Percentiles rank a stretch among this genome's conserved stretches.
Conservation (phyloP, 2,888 invertebrate genomes). For the Punctoribates punctum region DNA sequence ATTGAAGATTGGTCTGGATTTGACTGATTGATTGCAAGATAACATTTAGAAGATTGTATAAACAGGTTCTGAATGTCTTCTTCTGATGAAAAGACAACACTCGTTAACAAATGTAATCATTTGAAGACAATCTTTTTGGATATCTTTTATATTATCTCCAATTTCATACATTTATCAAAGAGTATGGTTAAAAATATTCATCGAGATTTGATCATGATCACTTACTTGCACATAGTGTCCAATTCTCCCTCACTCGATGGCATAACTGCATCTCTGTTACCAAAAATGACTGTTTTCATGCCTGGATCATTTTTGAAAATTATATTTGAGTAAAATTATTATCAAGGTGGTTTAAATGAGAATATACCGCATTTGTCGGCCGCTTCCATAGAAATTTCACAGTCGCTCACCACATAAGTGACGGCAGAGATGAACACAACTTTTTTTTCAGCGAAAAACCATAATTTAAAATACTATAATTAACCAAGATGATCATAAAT, state of each 20-base stretch:
- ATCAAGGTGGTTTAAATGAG: neutral
- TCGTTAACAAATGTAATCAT: conserved; percentile 1
- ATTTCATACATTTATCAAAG: conserved; percentile 3
- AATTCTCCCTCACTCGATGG: conserved; percentile 35
- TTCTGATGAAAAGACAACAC: neutral
- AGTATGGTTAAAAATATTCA: neutral
- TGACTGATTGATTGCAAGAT: neutral
- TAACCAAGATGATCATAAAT: neutral
- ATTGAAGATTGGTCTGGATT: neutral
- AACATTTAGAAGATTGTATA: neutral
- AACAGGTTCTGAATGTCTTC: too few relatives aligned
- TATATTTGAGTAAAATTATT: too few relatives aligned
- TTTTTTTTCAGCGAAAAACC: neutral
- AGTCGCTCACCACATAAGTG: neutral
- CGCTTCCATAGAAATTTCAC: neutral
- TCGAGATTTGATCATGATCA: neutral
- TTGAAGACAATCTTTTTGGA: neutral
- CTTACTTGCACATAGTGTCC: conserved; percentile 24
- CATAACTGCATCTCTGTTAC: conserved; percentile 7
- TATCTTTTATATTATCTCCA: neutral
- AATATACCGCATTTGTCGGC: conserved; percentile 22
- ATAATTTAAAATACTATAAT: neutral
- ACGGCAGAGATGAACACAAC: neutral
- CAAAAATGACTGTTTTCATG: conserved; percentile 20
- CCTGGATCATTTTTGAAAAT: neutral